phyloP scores from a whole-genome alignment of 2,797 vertebrate genomes.

The Rhynchotus rufescens region DNA sequence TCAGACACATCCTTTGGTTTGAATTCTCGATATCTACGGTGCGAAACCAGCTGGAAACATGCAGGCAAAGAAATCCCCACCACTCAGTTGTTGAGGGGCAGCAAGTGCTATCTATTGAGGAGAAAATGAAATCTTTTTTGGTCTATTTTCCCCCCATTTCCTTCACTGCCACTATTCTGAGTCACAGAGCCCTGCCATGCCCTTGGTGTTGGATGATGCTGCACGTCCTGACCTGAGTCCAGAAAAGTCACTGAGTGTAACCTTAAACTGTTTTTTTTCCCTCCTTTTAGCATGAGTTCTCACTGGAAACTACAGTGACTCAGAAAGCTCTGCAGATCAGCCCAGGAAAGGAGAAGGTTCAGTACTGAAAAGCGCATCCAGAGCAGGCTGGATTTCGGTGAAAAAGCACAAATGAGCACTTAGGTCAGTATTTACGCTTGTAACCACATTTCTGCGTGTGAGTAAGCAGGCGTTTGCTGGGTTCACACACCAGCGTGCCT shows the following conservation, averaged over 20 bases:
- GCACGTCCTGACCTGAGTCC: rapidly evolving
- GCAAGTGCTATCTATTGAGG: rapidly evolving
- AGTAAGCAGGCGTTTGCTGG: background rate
- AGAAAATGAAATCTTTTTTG: background rate
- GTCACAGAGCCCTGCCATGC: rapidly evolving
- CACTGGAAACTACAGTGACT: background rate
- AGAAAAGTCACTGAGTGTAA: background rate
- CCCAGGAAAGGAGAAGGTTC: background rate
- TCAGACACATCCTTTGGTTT: too few relatives aligned
- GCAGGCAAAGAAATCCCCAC: rapidly evolving
- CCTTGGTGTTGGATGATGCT: rapidly evolving
- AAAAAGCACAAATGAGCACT: background rate
- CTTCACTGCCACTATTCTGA: background rate
- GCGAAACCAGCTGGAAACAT: background rate
- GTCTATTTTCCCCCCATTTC: background rate
- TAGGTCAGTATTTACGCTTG: background rate
- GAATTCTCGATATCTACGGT: background rate
- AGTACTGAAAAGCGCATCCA: background rate
- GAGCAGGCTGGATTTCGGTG: background rate
- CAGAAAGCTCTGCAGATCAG: background rate
- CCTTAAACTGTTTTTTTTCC: background rate
- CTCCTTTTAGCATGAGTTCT: background rate
- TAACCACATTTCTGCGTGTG: background rate
- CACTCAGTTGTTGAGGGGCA: background rate
- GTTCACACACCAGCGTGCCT: background rate